Conservation (phyloP, 37 sponge, comb jelly and placozoan species). For the Geodia barretti region DNA sequence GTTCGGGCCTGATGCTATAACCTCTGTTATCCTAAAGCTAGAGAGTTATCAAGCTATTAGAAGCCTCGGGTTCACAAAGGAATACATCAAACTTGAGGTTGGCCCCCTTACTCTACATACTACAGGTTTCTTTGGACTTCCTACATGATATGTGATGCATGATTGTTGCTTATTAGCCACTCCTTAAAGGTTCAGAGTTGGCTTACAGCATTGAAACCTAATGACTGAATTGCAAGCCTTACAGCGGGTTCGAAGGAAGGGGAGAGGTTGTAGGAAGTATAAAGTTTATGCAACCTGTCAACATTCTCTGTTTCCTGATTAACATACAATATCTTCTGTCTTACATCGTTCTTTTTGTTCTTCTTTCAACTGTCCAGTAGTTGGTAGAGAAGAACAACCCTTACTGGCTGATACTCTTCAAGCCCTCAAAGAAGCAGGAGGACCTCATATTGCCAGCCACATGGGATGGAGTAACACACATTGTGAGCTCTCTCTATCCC, state of each 20-base stretch:
- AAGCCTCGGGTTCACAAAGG: conserved; percentile 42
- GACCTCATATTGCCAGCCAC: conserved; percentile 44
- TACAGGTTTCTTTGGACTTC: not conserved
- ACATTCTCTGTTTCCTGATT: too few species aligned
- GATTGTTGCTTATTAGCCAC: too few species aligned
- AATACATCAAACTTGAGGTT: conserved; percentile 47
- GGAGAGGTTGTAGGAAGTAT: too few species aligned
- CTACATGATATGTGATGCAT: too few species aligned
- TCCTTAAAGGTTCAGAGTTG: too few species aligned
- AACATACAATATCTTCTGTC: too few species aligned
- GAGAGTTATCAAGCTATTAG: conserved; percentile 11
- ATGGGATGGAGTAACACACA: conserved; percentile 54
- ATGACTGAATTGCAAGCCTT: too few species aligned
- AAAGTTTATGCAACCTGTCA: too few species aligned
- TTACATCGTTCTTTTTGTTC: too few species aligned
- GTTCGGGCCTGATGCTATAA: conserved; percentile 58
- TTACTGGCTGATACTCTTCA: conserved; percentile 62
- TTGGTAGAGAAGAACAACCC: conserved; percentile 28
- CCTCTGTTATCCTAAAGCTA: conserved; percentile 18
- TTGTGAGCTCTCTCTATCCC: conserved; percentile 24
- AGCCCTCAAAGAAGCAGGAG: not conserved
- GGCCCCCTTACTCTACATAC: not conserved
- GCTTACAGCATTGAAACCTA: too few species aligned
- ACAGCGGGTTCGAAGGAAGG: too few species aligned
- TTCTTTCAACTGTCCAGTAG: too few species aligned